Conservation (phyloP, 2,113 vertebrate species). For the Anoura caudifer region DNA sequence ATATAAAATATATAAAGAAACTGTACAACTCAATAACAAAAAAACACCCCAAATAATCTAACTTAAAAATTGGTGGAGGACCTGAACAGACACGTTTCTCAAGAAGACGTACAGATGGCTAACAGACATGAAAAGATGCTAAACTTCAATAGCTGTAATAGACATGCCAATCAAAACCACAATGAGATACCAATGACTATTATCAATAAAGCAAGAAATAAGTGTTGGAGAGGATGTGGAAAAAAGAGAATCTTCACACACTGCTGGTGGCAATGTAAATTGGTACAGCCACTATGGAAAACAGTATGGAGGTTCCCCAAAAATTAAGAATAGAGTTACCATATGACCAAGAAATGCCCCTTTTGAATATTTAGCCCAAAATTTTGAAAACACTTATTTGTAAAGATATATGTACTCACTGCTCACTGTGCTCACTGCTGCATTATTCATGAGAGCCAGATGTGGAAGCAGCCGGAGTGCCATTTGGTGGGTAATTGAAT, state of each 20-base stretch:
- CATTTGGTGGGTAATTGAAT: background rate
- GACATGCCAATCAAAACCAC: background rate
- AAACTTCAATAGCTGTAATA: background rate
- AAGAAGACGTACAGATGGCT: background rate
- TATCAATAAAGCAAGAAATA: background rate
- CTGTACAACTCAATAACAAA: background rate
- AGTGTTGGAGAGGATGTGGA: background rate
- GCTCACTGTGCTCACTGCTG: background rate
- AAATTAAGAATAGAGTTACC: background rate
- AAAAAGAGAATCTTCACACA: background rate
- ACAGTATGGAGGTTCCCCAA: background rate
- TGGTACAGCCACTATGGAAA: background rate
- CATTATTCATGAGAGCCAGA: background rate
- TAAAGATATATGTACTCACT: background rate
- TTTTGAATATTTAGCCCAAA: background rate
- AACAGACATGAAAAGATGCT: background rate
- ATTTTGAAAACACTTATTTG: background rate
- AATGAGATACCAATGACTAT: background rate
- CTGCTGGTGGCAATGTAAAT: background rate
- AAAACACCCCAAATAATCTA: background rate
- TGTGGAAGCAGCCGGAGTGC: background rate
- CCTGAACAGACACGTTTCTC: background rate
- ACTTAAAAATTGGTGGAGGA: background rate
- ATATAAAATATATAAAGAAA: background rate
- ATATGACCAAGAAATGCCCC: background rate